phyloP scores from a whole-genome alignment of 2,113 vertebrate genomes.

The Vidua chalybeata region DNA sequence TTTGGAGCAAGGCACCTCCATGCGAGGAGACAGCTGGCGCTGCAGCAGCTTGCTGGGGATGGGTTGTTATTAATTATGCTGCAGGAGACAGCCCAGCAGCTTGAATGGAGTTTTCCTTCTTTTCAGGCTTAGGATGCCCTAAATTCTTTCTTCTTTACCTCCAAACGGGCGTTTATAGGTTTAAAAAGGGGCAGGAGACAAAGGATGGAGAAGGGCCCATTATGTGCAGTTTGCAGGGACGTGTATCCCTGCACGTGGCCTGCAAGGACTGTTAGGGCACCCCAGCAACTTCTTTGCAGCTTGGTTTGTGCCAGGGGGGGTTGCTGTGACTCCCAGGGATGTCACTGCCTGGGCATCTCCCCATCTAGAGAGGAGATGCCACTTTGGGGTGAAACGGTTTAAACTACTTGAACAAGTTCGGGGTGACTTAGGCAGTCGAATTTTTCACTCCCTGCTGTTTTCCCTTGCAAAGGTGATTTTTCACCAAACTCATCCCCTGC shows the following conservation, averaged over 20 bases:
- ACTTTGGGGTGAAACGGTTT: background rate
- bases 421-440: rapidly evolving
- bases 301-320: background rate
- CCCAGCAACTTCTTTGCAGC: background rate
- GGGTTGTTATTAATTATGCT: constrained; percentile 47
- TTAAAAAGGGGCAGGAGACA: background rate
- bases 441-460: background rate
- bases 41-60: constrained; percentile 2
- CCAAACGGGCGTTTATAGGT: background rate
- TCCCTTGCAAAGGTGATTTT: background rate
- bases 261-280: background rate
- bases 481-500: background rate
- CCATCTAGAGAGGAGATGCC: background rate
- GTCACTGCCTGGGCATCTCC: background rate
- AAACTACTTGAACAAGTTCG: background rate
- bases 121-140: constrained; percentile 31
- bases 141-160: constrained; percentile 37
- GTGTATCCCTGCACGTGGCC: background rate
- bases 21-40: constrained; percentile 25
- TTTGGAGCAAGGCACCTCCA: constrained; percentile 8
- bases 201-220: background rate
- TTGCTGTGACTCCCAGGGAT: background rate
- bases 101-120: constrained; percentile 37
- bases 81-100: background rate
- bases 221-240: background rate